Percentiles rank a stretch among this genome's conserved stretches.
Conservation (phyloP, 2,797 vertebrate species). For the Petrocephalus schoutedeni region DNA sequence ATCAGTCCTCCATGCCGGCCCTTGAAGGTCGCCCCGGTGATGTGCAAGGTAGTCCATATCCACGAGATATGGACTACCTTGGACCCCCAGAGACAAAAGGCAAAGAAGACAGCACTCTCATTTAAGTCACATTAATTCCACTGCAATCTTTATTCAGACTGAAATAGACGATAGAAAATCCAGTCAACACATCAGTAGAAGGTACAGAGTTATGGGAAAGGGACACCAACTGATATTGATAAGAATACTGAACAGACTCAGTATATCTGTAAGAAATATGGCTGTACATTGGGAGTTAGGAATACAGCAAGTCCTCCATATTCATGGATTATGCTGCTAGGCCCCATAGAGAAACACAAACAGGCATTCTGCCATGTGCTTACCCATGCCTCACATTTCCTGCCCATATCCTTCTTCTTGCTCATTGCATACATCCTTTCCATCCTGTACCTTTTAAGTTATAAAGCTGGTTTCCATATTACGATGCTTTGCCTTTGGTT, state of each 20-base stretch:
- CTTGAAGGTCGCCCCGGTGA: too few species aligned
- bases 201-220: not conserved
- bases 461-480: not conserved
- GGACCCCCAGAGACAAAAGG: not conserved
- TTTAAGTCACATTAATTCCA: not conserved
- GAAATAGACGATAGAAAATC: not conserved
- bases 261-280: not conserved
- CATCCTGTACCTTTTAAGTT: not conserved
- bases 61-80: too few species aligned
- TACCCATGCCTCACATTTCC: not conserved
- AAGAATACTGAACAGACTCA: not conserved
- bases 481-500: not conserved
- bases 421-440: not conserved
- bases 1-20: too few species aligned
- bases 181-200: not conserved
- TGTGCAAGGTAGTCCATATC: too few species aligned
- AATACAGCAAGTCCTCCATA: not conserved
- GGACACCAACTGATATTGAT: not conserved
- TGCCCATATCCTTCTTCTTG: not conserved
- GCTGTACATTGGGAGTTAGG: not conserved
- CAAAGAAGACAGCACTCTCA: not conserved
- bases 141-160: not conserved
- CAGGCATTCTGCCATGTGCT: not conserved
- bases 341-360: not conserved
- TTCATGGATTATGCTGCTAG: not conserved